Conservation (phyloP, 2,113 vertebrate species). For the Brienomyrus longianalis region DNA sequence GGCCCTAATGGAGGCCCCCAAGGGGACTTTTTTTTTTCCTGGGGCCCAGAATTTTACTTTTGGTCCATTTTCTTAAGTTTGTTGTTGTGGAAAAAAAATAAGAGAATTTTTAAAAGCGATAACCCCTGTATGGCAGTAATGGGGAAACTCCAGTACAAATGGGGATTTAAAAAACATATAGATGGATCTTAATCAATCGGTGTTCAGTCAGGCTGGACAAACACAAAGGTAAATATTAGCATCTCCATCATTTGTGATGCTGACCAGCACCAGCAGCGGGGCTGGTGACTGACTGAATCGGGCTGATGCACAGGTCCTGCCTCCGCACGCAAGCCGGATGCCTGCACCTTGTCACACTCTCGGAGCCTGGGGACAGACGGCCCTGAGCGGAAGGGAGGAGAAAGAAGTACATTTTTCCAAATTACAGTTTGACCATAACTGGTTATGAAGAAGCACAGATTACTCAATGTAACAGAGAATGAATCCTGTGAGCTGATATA, state of each 20-base stretch:
- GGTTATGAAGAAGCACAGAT: not conserved
- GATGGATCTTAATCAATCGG: not conserved
- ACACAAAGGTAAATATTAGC: not conserved
- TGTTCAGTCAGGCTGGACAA: not conserved
- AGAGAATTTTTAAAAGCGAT: not conserved
- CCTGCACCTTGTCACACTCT: not conserved
- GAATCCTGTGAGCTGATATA: not conserved
- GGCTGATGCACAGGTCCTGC: not conserved
- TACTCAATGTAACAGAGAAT: not conserved
- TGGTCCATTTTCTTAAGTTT: not conserved
- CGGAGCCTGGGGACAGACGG: not conserved
- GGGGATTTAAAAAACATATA: not conserved
- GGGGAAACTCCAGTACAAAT: not conserved
- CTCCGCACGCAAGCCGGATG: not conserved
- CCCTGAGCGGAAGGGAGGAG: not conserved
- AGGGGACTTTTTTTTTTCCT: not conserved
- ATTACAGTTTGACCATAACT: not conserved
- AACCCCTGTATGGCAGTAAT: not conserved
- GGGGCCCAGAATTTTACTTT: not conserved
- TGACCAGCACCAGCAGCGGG: not conserved
- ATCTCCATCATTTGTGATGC: not conserved
- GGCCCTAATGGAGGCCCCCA: not conserved
- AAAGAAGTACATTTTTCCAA: not conserved
- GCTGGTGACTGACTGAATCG: not conserved
- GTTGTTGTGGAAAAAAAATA: not conserved